Conservation (phyloP, 2,888 invertebrate species). For the Leistus spinibarbis region DNA sequence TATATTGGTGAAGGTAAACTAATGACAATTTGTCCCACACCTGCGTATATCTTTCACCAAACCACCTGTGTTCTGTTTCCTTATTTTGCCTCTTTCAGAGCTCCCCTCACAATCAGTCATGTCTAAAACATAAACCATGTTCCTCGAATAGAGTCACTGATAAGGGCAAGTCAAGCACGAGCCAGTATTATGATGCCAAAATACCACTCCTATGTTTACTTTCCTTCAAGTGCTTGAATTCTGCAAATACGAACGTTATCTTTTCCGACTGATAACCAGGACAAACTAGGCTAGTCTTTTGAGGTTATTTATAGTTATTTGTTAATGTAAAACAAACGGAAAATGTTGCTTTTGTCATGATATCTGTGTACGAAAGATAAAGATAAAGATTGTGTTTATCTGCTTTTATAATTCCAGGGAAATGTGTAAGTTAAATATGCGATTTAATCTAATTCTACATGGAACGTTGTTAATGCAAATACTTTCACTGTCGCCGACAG, state of each 20-base stretch:
- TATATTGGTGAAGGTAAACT: too few relatives aligned
- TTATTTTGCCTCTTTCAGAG: not conserved
- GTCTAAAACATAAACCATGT: not conserved
- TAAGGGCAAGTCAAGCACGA: not conserved
- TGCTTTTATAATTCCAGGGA: not conserved
- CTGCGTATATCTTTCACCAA: not conserved
- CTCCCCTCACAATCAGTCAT: not conserved
- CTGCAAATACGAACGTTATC: not conserved
- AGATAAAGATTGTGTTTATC: not conserved
- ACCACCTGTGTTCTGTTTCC: not conserved
- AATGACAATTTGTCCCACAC: not conserved
- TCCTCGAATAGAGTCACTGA: not conserved
- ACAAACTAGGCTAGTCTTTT: not conserved
- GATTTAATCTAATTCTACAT: too few relatives aligned
- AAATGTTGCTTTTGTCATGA: not conserved
- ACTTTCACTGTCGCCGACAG: too few relatives aligned
- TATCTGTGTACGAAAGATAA: not conserved
- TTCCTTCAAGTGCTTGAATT: not conserved
- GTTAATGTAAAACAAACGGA: not conserved
- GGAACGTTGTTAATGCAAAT: too few relatives aligned
- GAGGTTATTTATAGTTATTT: not conserved
- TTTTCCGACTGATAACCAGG: not conserved
- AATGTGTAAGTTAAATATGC: not conserved
- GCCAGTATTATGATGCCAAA: not conserved
- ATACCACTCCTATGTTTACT: not conserved